A percentile compares a stretch with the other conserved stretches of the same genome.
These are phyloP conservation scores for Nephrotoma guestfalica DNA, from an alignment of 2,888 invertebrate species.

Conservation along the genomic window DNA sequence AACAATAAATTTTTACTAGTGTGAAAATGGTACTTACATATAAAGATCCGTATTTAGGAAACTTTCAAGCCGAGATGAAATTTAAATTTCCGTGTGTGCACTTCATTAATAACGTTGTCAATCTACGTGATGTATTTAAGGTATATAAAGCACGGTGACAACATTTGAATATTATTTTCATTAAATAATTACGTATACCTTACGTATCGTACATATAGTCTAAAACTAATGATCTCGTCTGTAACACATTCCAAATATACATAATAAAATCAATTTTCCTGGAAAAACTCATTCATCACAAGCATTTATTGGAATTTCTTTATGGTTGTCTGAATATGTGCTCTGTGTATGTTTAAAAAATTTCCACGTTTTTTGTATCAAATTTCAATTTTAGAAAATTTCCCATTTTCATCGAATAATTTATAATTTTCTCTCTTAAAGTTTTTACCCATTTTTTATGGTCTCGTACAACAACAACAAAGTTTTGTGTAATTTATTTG, in stretches of 20 bases:
- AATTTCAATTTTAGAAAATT: neutral
- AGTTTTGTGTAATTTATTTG: neutral
- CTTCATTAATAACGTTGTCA: neutral
- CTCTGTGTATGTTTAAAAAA: neutral
- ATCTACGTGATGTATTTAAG: neutral
- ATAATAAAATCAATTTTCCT: neutral
- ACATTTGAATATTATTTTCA: neutral
- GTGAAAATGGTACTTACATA: neutral
- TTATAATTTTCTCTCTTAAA: neutral
- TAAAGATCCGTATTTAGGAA: neutral
- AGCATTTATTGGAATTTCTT: neutral
- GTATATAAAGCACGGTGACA: neutral
- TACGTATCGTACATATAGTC: neutral
- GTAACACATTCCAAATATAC: neutral
- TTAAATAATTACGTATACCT: neutral
- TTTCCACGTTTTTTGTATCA: neutral
- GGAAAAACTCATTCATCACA: neutral
- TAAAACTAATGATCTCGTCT: neutral
- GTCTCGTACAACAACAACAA: neutral
- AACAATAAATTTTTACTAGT: neutral
- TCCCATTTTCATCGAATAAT: neutral
- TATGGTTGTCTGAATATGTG: neutral
- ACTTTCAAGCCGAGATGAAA: neutral
- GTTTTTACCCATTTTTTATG: neutral
- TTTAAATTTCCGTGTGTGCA: neutral